Evolutionary conservation across 1,140 invertebrate genomes (phyloP).

Genomic region (Araneus ventricosus): DNA sequence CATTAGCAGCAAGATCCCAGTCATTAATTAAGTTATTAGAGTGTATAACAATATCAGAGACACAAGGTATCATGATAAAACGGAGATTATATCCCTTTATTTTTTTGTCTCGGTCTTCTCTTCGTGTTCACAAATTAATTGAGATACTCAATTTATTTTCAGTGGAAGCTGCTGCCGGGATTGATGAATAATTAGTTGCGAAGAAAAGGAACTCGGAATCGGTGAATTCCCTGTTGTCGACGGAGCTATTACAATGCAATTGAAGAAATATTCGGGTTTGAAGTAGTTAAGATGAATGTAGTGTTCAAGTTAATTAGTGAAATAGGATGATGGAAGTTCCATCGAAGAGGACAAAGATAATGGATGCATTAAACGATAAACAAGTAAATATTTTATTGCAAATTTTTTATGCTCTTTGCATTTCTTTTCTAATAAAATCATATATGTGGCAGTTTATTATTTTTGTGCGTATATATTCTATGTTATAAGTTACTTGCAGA

Average conservation of each 20-base stretch:
- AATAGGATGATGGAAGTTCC: too few species aligned
- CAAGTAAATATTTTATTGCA: too few species aligned
- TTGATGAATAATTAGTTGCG: conserved; percentile 28
- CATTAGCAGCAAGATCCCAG: conserved; percentile 30
- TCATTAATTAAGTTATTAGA: conserved; percentile 64
- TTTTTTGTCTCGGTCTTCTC: not conserved
- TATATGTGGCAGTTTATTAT: too few species aligned
- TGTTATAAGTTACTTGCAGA: too few species aligned
- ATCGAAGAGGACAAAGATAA: too few species aligned
- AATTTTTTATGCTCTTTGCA: too few species aligned
- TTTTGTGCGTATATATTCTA: too few species aligned
- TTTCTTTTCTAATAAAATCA: too few species aligned
- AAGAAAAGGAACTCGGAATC: not conserved
- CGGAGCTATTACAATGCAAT: not conserved
- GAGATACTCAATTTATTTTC: conserved; percentile 46
- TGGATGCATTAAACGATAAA: too few species aligned
- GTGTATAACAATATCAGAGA: conserved; percentile 61
- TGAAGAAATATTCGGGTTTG: not conserved
- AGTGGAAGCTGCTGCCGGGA: not conserved
- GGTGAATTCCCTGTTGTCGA: not conserved
- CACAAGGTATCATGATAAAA: conserved; percentile 43
- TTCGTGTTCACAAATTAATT: conserved; percentile 50
- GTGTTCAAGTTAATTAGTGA: not conserved
- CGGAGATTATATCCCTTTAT: conserved; percentile 36
- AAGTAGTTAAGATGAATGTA: not conserved